Evolutionary conservation across 2,888 invertebrate species (phyloP).

Genomic region (Tipula lateralis): DNA sequence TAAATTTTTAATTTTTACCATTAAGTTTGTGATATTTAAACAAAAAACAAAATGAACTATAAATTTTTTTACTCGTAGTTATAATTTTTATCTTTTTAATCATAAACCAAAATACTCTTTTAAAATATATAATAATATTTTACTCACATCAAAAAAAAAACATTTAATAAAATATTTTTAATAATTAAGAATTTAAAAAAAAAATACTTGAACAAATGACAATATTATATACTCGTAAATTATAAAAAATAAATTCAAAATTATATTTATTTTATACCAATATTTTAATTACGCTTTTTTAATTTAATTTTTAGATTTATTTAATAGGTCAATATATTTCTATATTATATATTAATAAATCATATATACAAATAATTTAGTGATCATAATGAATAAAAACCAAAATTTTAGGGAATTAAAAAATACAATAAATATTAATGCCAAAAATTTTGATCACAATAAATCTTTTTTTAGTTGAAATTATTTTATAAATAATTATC

Average conservation of each 20-base stretch:
- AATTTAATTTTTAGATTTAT: not conserved
- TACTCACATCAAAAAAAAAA: not conserved
- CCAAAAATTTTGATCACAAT: not conserved
- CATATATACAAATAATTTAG: not conserved
- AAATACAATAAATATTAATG: not conserved
- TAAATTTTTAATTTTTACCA: not conserved
- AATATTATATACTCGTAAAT: conserved; percentile 24
- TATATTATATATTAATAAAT: not conserved
- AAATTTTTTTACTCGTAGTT: conserved; percentile 24
- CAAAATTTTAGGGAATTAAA: not conserved
- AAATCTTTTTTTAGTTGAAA: not conserved
- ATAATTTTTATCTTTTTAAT: conserved; percentile 24
- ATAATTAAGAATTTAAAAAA: not conserved
- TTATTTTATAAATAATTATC: not conserved
- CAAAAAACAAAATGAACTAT: not conserved
- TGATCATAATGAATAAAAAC: not conserved
- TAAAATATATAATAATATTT: not conserved
- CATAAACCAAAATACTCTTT: conserved; percentile 19
- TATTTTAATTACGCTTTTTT: not conserved
- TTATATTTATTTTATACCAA: not conserved
- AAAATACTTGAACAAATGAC: not conserved
- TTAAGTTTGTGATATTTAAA: conserved; percentile 24
- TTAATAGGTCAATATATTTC: not conserved
- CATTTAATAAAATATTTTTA: not conserved
- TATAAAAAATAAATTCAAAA: not conserved